Base-by-base conservation (phyloP, 2,888 invertebrate genomes). In the Tetropium fuscum region DNA sequence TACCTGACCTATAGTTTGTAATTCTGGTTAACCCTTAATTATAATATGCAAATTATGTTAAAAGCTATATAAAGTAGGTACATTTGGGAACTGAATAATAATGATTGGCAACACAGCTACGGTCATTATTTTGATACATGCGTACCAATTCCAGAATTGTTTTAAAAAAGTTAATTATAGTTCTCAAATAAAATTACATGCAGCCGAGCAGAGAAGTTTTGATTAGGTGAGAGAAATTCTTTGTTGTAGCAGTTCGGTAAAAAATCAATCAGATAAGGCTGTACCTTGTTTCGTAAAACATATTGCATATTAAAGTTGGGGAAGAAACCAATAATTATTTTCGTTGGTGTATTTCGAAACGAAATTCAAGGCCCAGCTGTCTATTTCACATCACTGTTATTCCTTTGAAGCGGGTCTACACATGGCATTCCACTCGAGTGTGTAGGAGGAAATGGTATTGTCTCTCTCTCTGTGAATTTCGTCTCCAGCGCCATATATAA, bases 401-500 rank as follows among this genome's bases (percentile, higher is more conserved):
- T 54, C 62, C 63, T 53, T 48, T 60, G 55, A 58, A 54, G 51
- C 61, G 57, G 47, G 53, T 57, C 61, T 66, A 74, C 73, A 74
- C 71, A 70, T 67, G 69, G 69, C 71, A 69, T 72, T 70, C 68
- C 71, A 38, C 60, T 71, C 62, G 43, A 57, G 40, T 57, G 64
- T 63, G 64, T 60, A 65, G 69, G 67, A 67, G 70, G 66, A 63
- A 66, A 67, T 72, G 61, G 62, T 53, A 56, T 64, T 69, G 64
- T 69, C 69, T 68, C 66, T 68, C 67, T 70, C 67, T 56, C 59
- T 40, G 51, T 51, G 58, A 58, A 79, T 77, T 81, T 80, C 82
- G 81, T 82, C 82, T 81, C 80, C 79, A 76, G 73, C 80, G 81
- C 81, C 80, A 81, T 82, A 81, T 81, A 82, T 81, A 81, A 81